A percentile compares a stretch with the other conserved stretches of the same genome.
These are phyloP conservation scores for Standfussiana lucernea DNA, from an alignment of 2,888 invertebrate genomes.

Conservation along the genomic window DNA sequence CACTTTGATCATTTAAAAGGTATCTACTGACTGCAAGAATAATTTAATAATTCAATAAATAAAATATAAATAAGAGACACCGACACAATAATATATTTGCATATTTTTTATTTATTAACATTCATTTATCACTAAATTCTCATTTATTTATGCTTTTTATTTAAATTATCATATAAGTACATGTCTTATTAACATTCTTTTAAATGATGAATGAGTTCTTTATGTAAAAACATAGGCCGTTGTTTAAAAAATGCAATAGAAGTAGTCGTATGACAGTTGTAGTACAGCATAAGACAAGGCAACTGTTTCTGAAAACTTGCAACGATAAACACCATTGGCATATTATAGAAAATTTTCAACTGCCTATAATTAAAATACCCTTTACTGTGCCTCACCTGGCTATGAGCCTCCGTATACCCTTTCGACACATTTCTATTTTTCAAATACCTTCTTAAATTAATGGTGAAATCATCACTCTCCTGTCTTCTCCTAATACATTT, in stretches of 20 bases:
- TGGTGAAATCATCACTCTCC: too few relatives aligned
- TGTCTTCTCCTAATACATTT: too few relatives aligned
- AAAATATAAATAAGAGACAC: not conserved
- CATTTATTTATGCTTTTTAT: slow-evolving; percentile 9
- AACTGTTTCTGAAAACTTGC: too few relatives aligned
- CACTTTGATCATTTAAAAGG: not conserved
- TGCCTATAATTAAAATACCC: too few relatives aligned
- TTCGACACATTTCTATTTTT: too few relatives aligned
- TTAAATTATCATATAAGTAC: not conserved
- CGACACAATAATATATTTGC: not conserved
- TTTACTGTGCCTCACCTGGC: too few relatives aligned
- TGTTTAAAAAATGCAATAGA: not conserved
- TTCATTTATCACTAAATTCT: not conserved
- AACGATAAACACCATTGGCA: too few relatives aligned
- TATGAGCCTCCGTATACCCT: too few relatives aligned
- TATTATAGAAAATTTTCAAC: too few relatives aligned
- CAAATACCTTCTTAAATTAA: too few relatives aligned
- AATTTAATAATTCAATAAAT: not conserved
- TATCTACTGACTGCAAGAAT: not conserved
- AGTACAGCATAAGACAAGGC: too few relatives aligned
- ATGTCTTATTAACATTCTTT: not conserved
- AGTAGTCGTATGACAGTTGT: too few relatives aligned
- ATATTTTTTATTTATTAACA: not conserved
- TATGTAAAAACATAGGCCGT: not conserved
- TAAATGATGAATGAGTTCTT: not conserved